Base-by-base conservation (phyloP, 2,888 invertebrate genomes). In the Erebia aethiops region DNA sequence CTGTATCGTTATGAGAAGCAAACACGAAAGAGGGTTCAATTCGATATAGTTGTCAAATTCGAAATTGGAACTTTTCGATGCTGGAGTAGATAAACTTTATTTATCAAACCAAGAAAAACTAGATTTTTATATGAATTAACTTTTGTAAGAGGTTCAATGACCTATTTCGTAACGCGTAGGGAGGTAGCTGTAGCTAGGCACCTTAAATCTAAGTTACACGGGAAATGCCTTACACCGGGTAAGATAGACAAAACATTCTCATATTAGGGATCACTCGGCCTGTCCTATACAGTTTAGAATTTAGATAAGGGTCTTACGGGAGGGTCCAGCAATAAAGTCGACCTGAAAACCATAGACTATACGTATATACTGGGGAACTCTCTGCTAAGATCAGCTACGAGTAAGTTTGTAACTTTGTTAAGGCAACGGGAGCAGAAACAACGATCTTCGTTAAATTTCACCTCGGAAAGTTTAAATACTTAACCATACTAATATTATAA, bases 331-430 rank as follows among this genome's bases (percentile, higher is more conserved):
- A 46, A 63, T 63, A 69, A 68, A 69, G 43, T 54, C 62, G 43
- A 69, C 54, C 62, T 63, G 18, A 26, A 62, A 69, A 62, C 61
- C n/a, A n/a, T n/a, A n/a, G n/a, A n/a, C n/a, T n/a, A n/a, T n/a
- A n/a, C n/a, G n/a, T n/a, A n/a, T n/a, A n/a, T n/a, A n/a, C n/a
- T n/a, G n/a, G n/a, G n/a, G n/a, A n/a, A n/a, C n/a, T n/a, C 54
- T 61, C 54, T 46, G 52, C 61, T 62, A 43, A 51, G 68, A 21
- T 69, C 46, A 16, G 21, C 41, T 56, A n/a, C n/a, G n/a, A n/a
- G n/a, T n/a, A 56, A 69, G 69, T 69, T n/a, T 14, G 26, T 62
- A 69, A 69, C 62, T 69, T 69, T 63, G 56, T 56, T 46, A 61
- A 63, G 46, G 51, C 56, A 35, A 52, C 49, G 62, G 46, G 61